phyloP scores from a whole-genome alignment of 2,888 invertebrate species.

The Caenorhabditis zanzibari region DNA sequence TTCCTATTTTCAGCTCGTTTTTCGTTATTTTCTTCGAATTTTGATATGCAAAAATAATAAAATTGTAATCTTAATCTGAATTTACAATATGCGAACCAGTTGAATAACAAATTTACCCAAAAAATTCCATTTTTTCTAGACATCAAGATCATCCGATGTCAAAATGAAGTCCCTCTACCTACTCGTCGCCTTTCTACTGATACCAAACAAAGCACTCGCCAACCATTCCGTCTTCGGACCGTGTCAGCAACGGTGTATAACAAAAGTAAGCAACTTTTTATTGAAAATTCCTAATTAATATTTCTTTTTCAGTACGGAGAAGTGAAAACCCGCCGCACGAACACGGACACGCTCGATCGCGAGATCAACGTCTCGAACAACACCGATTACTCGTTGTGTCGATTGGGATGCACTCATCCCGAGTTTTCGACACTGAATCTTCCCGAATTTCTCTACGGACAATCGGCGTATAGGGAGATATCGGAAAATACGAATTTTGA shows the following conservation, averaged over 20 bases:
- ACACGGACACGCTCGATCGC: constrained; percentile 40
- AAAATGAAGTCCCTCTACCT: constrained; percentile 24
- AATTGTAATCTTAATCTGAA: no score
- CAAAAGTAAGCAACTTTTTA: not conserved
- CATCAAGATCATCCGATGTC: constrained; percentile 21
- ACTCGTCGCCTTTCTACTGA: not conserved
- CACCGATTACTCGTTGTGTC: constrained; percentile 68
- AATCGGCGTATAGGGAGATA: constrained; percentile 56
- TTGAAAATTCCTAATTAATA: not conserved
- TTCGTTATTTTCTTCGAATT: no score
- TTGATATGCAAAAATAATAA: no score
- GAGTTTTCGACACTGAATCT: constrained; percentile 60
- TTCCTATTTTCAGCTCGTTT: no score
- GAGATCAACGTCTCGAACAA: constrained; percentile 61
- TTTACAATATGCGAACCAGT: no score
- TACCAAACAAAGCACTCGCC: not conserved
- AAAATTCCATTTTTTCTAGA: not conserved
- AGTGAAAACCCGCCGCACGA: constrained; percentile 37
- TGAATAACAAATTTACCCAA: no score
- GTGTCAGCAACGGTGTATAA: constrained; percentile 43
- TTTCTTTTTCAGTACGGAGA: constrained; percentile 54
- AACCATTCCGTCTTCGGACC: constrained; percentile 27
- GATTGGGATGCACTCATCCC: constrained; percentile 66
- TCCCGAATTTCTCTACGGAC: constrained; percentile 64
- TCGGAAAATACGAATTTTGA: constrained; percentile 11